Evolutionary conservation across 2,888 invertebrate genomes (phyloP).

Genomic region (Tenthredo mesomela): DNA sequence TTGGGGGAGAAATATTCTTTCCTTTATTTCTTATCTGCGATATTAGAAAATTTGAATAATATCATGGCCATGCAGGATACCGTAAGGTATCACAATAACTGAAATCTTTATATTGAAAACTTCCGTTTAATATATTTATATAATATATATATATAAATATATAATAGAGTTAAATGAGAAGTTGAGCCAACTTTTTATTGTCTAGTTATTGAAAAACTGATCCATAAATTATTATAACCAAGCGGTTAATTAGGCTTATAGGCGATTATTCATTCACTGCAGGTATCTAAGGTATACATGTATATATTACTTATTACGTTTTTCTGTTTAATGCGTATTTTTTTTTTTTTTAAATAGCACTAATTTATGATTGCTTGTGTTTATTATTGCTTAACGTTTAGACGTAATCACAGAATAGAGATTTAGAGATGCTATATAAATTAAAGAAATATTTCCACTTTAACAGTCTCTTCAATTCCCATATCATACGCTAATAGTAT

Average conservation of each 20-base stretch:
- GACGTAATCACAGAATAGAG: conserved; percentile 55
- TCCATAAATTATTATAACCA: not conserved
- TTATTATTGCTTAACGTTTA: conserved; percentile 57
- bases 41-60: conserved; percentile 19
- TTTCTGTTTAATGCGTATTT: not conserved
- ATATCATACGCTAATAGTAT: not conserved
- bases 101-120: not conserved
- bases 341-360: conserved; percentile 47
- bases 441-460: not conserved
- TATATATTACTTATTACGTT: not conserved
- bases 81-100: not conserved
- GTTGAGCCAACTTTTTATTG: conserved; percentile 21
- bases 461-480: not conserved
- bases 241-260: not conserved
- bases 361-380: conserved; percentile 54
- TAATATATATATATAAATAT: not conserved
- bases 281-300: not conserved
- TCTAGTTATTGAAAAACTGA: conserved; percentile 20
- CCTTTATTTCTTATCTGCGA: not conserved
- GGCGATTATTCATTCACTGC: conserved; percentile 6
- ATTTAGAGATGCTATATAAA: conserved; percentile 16
- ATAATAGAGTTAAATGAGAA: not conserved
- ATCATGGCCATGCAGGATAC: not conserved
- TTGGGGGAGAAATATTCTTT: not conserved
- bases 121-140: not conserved